phyloP scores from a whole-genome alignment of 2,113 vertebrate species.

The Pterophyllum scalare region DNA sequence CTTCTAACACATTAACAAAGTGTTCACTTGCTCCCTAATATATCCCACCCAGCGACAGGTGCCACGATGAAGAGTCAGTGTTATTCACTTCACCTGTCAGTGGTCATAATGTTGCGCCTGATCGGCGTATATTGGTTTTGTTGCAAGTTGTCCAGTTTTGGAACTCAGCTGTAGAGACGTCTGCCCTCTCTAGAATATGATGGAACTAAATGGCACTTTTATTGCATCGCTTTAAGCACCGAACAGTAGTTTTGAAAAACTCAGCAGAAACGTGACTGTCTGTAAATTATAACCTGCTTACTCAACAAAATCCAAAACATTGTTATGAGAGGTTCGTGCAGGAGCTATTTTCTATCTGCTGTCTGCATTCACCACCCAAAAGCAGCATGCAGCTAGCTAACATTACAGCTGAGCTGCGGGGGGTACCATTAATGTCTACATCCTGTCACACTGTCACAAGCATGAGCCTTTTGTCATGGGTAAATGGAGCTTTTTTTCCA shows the following conservation, averaged over 20 bases:
- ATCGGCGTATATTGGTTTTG: background rate
- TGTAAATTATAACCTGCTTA: background rate
- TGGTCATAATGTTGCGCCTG: no score
- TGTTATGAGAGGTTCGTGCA: background rate
- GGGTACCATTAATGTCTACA: background rate
- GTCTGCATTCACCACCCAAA: background rate
- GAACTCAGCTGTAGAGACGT: background rate
- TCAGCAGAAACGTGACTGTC: background rate
- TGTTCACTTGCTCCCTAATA: no score
- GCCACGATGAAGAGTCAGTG: no score
- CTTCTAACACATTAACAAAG: no score
- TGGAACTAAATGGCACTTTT: background rate
- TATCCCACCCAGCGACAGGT: no score
- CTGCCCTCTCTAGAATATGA: background rate
- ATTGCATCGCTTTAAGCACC: background rate
- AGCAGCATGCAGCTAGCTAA: background rate
- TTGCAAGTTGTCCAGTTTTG: background rate
- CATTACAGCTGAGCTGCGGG: background rate
- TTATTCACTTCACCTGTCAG: no score
- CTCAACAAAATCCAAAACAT: conserved; percentile 1
- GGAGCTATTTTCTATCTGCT: background rate
- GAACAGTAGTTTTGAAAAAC: background rate
- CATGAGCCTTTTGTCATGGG: background rate
- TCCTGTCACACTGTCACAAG: background rate
- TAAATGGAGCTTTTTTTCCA: background rate